phyloP scores from a whole-genome alignment of 2,113 vertebrate genomes.

The Notarius quadriscutis region DNA sequence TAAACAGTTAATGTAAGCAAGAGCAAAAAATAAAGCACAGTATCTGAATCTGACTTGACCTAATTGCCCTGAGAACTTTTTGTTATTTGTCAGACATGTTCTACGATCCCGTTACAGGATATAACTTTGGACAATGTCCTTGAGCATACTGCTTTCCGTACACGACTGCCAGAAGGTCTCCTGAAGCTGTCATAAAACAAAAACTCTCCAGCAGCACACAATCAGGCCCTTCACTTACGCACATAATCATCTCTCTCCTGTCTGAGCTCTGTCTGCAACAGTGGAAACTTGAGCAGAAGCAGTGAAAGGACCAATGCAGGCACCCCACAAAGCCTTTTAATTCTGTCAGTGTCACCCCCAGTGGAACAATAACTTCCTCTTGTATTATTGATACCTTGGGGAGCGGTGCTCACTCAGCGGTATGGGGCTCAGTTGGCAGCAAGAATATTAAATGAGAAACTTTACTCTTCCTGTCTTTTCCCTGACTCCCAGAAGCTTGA shows the following conservation, averaged over 20 bases:
- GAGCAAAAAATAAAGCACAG: constrained; percentile 42
- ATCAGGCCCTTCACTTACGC: constrained; percentile 72
- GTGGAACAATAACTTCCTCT: constrained; percentile 80
- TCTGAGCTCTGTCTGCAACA: constrained; percentile 68
- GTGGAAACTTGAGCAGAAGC: constrained; percentile 70
- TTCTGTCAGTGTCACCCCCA: constrained; percentile 66
- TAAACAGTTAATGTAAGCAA: neutral
- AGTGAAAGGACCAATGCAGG: constrained; percentile 70
- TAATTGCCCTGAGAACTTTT: constrained; percentile 63
- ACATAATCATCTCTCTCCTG: constrained; percentile 63
- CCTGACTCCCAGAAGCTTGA: constrained; percentile 24
- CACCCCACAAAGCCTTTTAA: constrained; percentile 59
- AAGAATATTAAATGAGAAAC: constrained; percentile 80
- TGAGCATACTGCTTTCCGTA: constrained; percentile 68
- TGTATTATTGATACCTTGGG: constrained; percentile 79
- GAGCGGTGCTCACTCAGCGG: constrained; percentile 75
- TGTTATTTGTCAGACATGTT: constrained; percentile 43
- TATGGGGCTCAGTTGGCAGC: constrained; percentile 69
- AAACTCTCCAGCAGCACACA: constrained; percentile 62
- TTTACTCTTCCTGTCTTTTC: constrained; percentile 54
- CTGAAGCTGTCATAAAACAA: constrained; percentile 67
- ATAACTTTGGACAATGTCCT: constrained; percentile 63
- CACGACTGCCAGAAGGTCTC: constrained; percentile 58
- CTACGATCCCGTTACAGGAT: constrained; percentile 53
- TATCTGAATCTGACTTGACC: constrained; percentile 66